Conservation (phyloP, 2,113 vertebrate species). For the Crotophaga sulcirostris region DNA sequence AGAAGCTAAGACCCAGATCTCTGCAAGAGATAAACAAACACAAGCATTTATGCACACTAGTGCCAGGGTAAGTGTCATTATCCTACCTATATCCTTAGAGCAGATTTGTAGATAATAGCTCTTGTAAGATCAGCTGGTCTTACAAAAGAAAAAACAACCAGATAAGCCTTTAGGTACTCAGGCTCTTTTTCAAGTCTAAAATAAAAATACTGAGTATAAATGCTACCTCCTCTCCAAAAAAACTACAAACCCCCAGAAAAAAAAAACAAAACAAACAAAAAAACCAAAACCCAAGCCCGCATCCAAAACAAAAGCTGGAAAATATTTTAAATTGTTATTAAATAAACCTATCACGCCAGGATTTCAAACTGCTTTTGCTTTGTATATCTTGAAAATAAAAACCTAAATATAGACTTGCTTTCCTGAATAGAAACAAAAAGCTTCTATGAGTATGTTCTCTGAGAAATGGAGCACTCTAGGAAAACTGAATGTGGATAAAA, state of each 20-base stretch:
- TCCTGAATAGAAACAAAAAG: neutral
- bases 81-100: neutral
- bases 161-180: neutral
- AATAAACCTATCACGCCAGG: neutral
- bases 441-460: neutral
- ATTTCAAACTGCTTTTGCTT: neutral
- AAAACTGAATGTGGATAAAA: neutral
- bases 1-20: neutral
- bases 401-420: neutral
- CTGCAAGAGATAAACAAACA: neutral
- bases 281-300: neutral
- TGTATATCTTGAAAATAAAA: neutral
- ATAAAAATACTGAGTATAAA: neutral
- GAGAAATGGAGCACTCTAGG: neutral
- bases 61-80: neutral
- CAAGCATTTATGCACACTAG: neutral
- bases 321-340: neutral
- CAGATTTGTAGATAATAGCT: neutral
- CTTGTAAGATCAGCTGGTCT: neutral
- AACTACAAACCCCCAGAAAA: too few species aligned
- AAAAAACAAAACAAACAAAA: neutral
- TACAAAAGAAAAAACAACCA: neutral
- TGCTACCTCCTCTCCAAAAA: neutral
- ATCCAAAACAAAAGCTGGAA: neutral
- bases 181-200: neutral